Conservation (phyloP, 2,797 vertebrate species). For the Hemibagrus guttatus region DNA sequence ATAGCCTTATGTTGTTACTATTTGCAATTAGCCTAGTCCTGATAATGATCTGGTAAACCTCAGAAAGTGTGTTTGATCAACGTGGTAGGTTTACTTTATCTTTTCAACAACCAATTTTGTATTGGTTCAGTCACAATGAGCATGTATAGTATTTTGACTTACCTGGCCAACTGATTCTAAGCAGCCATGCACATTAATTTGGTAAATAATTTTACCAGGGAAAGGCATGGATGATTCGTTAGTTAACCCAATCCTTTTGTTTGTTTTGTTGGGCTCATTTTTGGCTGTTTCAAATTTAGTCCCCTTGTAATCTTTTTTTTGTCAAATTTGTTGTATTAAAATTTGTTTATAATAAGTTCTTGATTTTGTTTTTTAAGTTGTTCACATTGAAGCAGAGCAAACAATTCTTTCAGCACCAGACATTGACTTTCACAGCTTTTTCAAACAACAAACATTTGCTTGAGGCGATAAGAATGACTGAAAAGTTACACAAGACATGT, state of each 20-base stretch:
- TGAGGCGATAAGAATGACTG: neutral
- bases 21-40: constrained; percentile 17
- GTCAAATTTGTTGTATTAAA: neutral
- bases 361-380: neutral
- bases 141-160: constrained; percentile 11
- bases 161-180: neutral
- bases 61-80: constrained; percentile 20
- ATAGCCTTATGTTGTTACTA: constrained; percentile 22
- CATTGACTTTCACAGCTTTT: neutral
- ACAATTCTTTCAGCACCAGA: constrained; percentile 10
- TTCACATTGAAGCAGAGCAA: neutral
- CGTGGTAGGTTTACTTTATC: constrained; percentile 3
- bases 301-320: neutral
- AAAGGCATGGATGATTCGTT: constrained; percentile 11
- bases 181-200: neutral
- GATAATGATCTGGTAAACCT: constrained; percentile 20
- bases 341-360: neutral
- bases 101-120: constrained; percentile 8
- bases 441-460: constrained; percentile 9
- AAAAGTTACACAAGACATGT: neutral
- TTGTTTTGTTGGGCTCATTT: neutral
- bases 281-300: neutral
- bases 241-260: neutral
- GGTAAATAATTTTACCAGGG: constrained; percentile 15
- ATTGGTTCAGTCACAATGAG: neutral